Percentiles rank a stretch among this genome's conserved stretches.
Conservation (phyloP, 2,113 vertebrate species). For the Eudyptes chrysolophus region DNA sequence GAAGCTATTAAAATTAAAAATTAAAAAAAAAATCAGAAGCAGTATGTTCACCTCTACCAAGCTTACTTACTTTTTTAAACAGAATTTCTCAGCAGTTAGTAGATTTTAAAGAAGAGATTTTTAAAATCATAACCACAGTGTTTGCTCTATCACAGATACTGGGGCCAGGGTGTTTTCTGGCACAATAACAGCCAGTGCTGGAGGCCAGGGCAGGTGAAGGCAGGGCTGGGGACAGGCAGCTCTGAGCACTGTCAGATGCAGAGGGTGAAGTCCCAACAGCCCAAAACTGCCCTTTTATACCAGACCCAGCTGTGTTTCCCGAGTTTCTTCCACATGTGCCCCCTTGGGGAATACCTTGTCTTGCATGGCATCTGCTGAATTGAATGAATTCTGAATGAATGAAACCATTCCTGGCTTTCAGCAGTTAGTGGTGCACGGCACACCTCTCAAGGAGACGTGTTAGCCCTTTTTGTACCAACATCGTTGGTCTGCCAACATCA, state of each 20-base stretch:
- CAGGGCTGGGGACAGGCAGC: not conserved
- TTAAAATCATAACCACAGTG: not conserved
- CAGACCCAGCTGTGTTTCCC: not conserved
- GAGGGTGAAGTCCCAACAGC: not conserved
- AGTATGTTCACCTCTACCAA: not conserved
- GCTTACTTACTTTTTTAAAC: not conserved
- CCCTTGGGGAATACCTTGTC: not conserved
- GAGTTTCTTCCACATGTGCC: not conserved
- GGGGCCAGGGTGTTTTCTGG: not conserved
- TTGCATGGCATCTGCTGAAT: not conserved
- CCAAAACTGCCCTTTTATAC: not conserved
- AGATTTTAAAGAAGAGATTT: not conserved
- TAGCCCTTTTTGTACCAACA: not conserved
- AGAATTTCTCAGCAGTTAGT: not conserved
- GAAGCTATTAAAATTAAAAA: not conserved
- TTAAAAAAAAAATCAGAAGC: not conserved
- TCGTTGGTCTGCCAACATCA: not conserved
- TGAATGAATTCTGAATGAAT: too few species aligned
- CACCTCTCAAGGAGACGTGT: fast-evolving
- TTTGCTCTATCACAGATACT: not conserved
- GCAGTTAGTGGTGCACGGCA: fast-evolving
- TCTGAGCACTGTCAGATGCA: not conserved
- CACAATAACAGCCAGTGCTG: too few species aligned
- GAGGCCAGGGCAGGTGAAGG: not conserved
- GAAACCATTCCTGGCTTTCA: not conserved